Base-by-base conservation (phyloP, 1,140 invertebrate genomes). In the Euschistus heros region DNA sequence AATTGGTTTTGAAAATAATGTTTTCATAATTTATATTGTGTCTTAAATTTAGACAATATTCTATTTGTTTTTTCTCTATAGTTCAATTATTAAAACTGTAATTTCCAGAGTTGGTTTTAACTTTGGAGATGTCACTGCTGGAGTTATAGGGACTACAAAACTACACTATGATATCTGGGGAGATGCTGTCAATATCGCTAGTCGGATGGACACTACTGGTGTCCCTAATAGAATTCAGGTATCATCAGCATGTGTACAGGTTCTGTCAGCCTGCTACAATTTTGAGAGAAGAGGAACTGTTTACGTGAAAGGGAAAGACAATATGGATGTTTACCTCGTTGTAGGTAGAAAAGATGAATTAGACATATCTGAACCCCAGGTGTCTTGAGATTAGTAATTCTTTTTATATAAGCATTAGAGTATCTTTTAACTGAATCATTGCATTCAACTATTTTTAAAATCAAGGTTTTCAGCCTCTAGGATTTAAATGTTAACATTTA, bases 121-220 rank as follows among this genome's bases (percentile, higher is more conserved):
- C 73, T 77, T 75, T 71, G 94, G 94, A 0, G 92, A 96, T 70
- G 91, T 97, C 0, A 95, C 92, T 0, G 92, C 93, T 0, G 96
- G 95, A 13, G 70, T 98, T 0, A 97, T 98, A 59, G 95, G 95
- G 0, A 97, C 94, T 0, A 91, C 90, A 0, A 98, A 97, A 73
- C 78, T 97, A 18, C 92, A 94, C 72, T 98, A 97, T 70, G 96
- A 98, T 75, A 97, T 98, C 62, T 98, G 96, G 96, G 95, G 96
- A 0, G 94, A 98, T 76, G 93, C 95, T 0, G 94, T 97, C 0
- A 98, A 98, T 76, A 95, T 98, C 62, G 93, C 95, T 0, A 94
- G 90, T 5, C 79, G 95, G 62, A 97, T 92, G 95, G 95, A 98
- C 73, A 94, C 92, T 0, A 94, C 91, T 0, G 91, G 92, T 0